Percentiles rank a stretch among this genome's conserved stretches.
These are phyloP conservation scores for Eira barbara DNA, from an alignment of 2,113 vertebrate genomes.

Conservation along the genomic window DNA sequence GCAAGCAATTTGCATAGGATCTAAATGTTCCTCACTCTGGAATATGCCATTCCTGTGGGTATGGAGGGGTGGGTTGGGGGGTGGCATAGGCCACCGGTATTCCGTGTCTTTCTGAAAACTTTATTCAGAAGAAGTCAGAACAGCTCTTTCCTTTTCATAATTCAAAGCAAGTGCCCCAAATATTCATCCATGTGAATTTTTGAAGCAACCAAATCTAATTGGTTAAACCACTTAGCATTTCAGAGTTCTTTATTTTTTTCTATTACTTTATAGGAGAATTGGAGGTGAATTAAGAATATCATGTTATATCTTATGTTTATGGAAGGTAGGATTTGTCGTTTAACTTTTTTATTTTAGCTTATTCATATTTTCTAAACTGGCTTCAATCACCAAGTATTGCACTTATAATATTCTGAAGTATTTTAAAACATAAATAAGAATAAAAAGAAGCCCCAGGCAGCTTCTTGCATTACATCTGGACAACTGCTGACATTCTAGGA, in stretches of 20 bases:
- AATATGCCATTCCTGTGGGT: neutral
- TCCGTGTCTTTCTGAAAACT: neutral
- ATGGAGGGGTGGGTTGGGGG: neutral
- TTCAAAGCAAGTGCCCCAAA: neutral
- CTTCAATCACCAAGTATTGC: neutral
- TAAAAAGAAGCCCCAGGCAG: neutral
- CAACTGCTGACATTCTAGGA: neutral
- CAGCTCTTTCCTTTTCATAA: neutral
- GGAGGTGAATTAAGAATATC: neutral
- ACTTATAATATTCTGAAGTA: neutral
- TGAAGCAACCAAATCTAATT: neutral
- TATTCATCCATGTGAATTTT: neutral
- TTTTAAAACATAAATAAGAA: conserved; percentile 27
- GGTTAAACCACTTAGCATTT: neutral
- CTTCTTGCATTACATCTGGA: conserved; percentile 9
- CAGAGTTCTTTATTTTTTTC: neutral
- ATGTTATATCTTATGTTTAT: neutral
- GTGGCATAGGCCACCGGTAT: neutral
- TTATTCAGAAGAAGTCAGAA: neutral
- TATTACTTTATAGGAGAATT: neutral
- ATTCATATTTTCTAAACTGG: neutral
- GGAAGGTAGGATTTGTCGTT: neutral
- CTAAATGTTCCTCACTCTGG: neutral
- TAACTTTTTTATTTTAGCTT: neutral
- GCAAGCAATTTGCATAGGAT: neutral